Conservation (phyloP, 2,113 vertebrate species). For the Myxocyprinus asiaticus region DNA sequence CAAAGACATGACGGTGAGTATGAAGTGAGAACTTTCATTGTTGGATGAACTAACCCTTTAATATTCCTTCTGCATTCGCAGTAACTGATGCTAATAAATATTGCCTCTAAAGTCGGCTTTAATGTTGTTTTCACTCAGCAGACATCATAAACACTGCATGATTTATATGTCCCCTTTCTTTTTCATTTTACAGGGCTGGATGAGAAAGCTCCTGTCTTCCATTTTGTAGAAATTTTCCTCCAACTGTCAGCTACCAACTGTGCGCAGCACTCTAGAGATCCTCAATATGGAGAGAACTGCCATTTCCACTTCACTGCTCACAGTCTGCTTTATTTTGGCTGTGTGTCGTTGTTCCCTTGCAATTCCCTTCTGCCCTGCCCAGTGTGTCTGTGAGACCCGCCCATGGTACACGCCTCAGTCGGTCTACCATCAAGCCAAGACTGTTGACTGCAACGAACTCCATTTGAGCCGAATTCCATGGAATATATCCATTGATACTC, state of each 20-base stretch:
- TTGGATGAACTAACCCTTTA: not conserved
- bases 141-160: slow-evolving; percentile 9
- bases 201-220: slow-evolving; percentile 34
- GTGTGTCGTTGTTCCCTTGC: slow-evolving; percentile 49
- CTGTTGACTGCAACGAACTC: slow-evolving; percentile 82
- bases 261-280: slow-evolving; percentile 40
- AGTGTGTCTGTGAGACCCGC: slow-evolving; percentile 82
- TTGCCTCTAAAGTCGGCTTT: not conserved
- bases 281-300: slow-evolving; percentile 57
- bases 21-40: not conserved
- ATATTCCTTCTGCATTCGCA: too few species aligned
- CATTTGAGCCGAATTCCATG: slow-evolving; percentile 71
- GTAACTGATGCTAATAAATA: too few species aligned
- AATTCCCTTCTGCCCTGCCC: slow-evolving; percentile 71
- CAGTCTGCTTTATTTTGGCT: slow-evolving; percentile 48
- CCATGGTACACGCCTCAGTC: slow-evolving; percentile 85
- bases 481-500: slow-evolving; percentile 75
- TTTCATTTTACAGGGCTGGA: slow-evolving; percentile 51
- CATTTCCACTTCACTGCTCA: slow-evolving; percentile 47
- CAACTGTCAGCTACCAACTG: slow-evolving; percentile 34
- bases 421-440: slow-evolving; percentile 78
- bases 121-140: not conserved
- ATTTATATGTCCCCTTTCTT: slow-evolving; percentile 34
- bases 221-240: slow-evolving; percentile 36
- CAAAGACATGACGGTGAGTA: too few species aligned